Evolutionary conservation across 2,113 vertebrate genomes (phyloP), one percentile per base, ranked within the genome.

Genomic region (Lasiurus cinereus): DNA sequence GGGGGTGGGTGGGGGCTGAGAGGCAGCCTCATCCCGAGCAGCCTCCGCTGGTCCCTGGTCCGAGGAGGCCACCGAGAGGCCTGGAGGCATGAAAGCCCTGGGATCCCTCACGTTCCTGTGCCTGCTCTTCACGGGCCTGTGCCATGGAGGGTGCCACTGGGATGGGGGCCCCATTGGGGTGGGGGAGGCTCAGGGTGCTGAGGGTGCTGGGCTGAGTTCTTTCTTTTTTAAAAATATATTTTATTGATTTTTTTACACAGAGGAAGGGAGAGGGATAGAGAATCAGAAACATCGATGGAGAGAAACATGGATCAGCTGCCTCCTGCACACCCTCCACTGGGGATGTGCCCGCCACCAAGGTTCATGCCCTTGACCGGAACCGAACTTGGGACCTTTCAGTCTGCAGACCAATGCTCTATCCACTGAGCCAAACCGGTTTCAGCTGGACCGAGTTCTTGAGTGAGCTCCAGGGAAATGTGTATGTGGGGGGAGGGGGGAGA

Each of bases 11-110:
- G 67, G 15, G 31, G 48, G 67, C 66, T 54, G 78, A 82, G 76
- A 33, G n/a, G 6, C 0, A 6, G 77, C 4, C 43, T 46, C 43
- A 1, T 36, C 7, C 18, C 5, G 27, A 22, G 56, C 31, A 5
- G 91, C 46, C 8, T 13, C 72, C 36, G 6, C n/a, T 1, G 11
- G 13, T 43, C 2, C 3, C 21, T 10, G 56, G 56, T 59, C 56
- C 56, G 3, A 50, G 4, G 29, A 39, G 43, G 24, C n/a, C 62
- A 8, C 14, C 0, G 56, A 0, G 13, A 18, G 46, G 29, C 16
- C 16, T 12, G 31, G 48, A 59, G 54, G 67, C 10, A 1, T 1
- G 1, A 4, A 21, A 19, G 54, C 39, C 52, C 56, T 27, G 0
- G 0, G 22, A 14, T 1, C 31, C 19, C 19, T 43, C 56, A 5